Evolutionary conservation across 2,888 invertebrate genomes (phyloP), one percentile per base, ranked within the genome.

Genomic region (Melinaea menophilus): DNA sequence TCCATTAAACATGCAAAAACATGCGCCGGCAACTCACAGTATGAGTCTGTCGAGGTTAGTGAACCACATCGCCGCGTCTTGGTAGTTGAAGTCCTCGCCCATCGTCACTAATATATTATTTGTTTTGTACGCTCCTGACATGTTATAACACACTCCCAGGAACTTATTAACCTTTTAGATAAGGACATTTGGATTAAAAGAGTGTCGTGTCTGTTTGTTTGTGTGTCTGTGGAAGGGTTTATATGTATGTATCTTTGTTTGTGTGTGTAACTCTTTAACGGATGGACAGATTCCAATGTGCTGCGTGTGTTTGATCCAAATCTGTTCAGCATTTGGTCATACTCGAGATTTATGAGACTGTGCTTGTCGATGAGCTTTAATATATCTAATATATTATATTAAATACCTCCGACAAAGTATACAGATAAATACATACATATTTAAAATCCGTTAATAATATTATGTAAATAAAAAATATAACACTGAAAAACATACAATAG

Each of bases 61-160:
- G 86, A 93, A 98, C 95, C 96, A 97, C 86, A 93, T 92, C 31
- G 88, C 86, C 0, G 95, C 95, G 67, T 93, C 92, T 81, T 95
- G 95, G 79, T 96, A 98, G 73, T 95, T 93, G 80, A 98, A 98
- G 85, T 98, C 98, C 72, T 96, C 95, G 0, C 98, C 98, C 97
- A 98, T 98, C 0, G 98, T 96, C 59, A 98, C 89, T 71, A 97
- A 92, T n/a, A 97, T 88, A 79, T 98, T 95, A 68, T 94, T 93
- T 0, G 95, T 94, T 65, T 77, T 76, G 79, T 94, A 95, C 0
- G 75, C 79, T 46, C 75, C 71, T 0, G 92, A 84, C 83, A 94
- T 92, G 56, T 89, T 88, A 46, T 81, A 74, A 34, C 92, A 85
- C 73, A 92, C 92, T 0, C 82, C 78, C 67, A 94, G 73, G 76